Evolutionary conservation across 2,113 vertebrate species (phyloP).

Genomic region (Sylvia atricapilla): DNA sequence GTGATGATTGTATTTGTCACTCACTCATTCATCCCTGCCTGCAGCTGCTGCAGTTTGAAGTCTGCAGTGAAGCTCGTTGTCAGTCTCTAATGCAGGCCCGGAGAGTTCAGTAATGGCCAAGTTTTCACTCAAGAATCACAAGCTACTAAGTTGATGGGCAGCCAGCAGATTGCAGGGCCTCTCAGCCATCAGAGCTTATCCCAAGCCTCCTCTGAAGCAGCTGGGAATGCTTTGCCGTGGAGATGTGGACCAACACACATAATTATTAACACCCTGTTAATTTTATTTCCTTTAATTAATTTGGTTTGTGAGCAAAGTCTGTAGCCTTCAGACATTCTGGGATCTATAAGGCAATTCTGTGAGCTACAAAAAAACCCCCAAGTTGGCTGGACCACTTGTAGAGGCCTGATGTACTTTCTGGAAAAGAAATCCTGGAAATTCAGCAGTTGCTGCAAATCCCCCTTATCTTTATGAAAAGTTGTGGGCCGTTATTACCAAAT

Average conservation of each 20-base stretch:
- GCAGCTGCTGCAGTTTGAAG: not conserved
- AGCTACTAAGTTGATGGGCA: not conserved
- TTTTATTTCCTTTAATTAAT: conserved; percentile 10
- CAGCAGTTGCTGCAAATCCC: not conserved
- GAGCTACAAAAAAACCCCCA: not conserved
- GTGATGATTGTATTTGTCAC: not conserved
- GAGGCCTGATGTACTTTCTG: not conserved
- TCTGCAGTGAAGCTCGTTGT: not conserved
- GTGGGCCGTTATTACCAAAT: not conserved
- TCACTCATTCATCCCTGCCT: not conserved
- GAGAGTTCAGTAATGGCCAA: not conserved
- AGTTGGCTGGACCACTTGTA: not conserved
- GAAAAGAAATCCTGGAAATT: not conserved
- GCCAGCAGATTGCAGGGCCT: not conserved
- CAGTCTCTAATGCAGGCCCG: not conserved
- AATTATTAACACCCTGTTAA: not conserved
- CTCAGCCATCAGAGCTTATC: not conserved
- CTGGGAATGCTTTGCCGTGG: not conserved
- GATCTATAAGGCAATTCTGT: not conserved
- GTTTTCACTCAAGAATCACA: not conserved
- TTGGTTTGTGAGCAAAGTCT: not conserved
- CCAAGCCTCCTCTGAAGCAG: not conserved
- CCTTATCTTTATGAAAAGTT: not conserved
- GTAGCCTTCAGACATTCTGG: not conserved
- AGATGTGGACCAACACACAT: not conserved